Evolutionary conservation across 2,113 vertebrate genomes (phyloP), one percentile per base, ranked within the genome.

Genomic region (Python bivittatus): DNA sequence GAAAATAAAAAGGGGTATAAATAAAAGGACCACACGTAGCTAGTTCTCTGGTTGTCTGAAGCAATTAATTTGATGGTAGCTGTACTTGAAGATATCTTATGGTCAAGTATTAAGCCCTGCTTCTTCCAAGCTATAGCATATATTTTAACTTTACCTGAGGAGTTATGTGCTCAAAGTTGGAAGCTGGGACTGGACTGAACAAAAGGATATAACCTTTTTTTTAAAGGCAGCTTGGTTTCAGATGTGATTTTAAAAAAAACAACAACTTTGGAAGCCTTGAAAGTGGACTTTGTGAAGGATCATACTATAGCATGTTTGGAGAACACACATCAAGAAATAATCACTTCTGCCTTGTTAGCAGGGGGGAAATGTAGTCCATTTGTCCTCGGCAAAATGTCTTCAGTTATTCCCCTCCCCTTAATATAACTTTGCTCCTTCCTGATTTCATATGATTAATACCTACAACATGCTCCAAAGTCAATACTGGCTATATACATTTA

Each of bases 401-500:
- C 87, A 89, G 61, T 92, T 92, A 93, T 93, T 72, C 95, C 68
- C 92, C 92, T 60, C 72, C 29, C 84, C 68, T 94, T 93, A 90
- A 94, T 95, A 95, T 95, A 94, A 54, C 93, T 90, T 93, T 95
- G 94, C 93, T 93, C 58, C 94, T 96, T 95, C 94, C 94, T 93
- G 90, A 93, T 95, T 96, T 95, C 94, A 92, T 93, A 95, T 96
- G 94, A 96, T 95, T 96, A 96, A 79, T 93, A 91, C 90, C 91
- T 93, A 88, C 53, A 87, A 89, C 94, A 96, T 91, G 96, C 92
- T 96, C 95, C 90, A 86, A 94, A 95, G 96, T 96, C 95, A 96
- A 96, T 96, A 96, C 94, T 93, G 92, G 96, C 94, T 96, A 85
- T 92, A 88, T 64, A 96, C 93, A 93, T 92, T 96, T 96, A 97